A percentile compares a stretch with the other conserved stretches of the same genome.
Evolutionary conservation across 2,888 invertebrate genomes (phyloP).

Genomic region (Chirona hameri): DNA sequence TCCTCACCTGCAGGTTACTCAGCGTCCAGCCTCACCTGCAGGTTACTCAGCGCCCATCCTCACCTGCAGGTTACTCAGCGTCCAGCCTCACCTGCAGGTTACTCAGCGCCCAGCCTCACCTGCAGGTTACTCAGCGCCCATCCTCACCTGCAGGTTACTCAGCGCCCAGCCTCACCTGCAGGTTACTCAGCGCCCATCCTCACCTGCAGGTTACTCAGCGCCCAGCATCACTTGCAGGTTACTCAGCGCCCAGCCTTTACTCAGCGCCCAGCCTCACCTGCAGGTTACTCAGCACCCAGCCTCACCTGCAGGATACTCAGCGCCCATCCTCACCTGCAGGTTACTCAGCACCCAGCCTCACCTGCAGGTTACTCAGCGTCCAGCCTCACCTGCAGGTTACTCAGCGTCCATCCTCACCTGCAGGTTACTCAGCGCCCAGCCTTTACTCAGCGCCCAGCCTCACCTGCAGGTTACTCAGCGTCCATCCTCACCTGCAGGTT

Average conservation of each 20-base stretch:
- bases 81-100: too few relatives aligned
- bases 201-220: conserved; percentile 48
- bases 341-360: conserved; percentile 43
- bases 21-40: conserved; percentile 49
- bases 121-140: conserved; percentile 46
- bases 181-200: neutral
- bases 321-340: conserved; percentile 44
- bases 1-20: conserved; percentile 46
- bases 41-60: neutral
- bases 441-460: conserved; percentile 39
- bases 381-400: too few relatives aligned
- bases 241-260: conserved; percentile 48
- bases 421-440: conserved; percentile 47
- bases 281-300: conserved; percentile 46
- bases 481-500: conserved; percentile 46
- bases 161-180: conserved; percentile 49
- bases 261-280: conserved; percentile 44
- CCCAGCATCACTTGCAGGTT: conserved; percentile 46
- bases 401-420: conserved; percentile 44
- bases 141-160: conserved; percentile 46
- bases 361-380: conserved; percentile 48
- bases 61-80: conserved; percentile 48
- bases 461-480: conserved; percentile 48
- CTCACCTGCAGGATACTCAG: too few relatives aligned
- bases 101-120: conserved; percentile 42